phyloP scores from a whole-genome alignment of 1,140 invertebrate genomes.

The Ceratina australensis region DNA sequence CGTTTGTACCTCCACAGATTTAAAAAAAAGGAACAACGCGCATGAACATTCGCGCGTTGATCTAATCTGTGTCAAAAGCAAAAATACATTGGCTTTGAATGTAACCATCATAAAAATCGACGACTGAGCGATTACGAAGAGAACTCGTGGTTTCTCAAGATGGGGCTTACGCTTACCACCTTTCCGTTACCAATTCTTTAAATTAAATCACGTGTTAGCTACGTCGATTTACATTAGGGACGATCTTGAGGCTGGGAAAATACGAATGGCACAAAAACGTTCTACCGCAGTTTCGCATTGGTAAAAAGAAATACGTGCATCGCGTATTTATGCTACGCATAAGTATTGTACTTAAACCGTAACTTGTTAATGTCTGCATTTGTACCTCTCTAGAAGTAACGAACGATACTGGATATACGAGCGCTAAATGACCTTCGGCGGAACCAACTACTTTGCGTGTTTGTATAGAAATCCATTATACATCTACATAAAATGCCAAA shows the following conservation, averaged over 20 bases:
- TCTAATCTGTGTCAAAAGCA: too few species aligned
- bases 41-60: slow-evolving; percentile 2
- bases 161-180: neutral
- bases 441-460: slow-evolving; percentile 75
- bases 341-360: slow-evolving; percentile 58
- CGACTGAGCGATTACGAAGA: neutral
- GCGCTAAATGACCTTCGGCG: slow-evolving; percentile 64
- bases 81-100: neutral
- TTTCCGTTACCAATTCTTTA: neutral
- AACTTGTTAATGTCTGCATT: slow-evolving; percentile 57
- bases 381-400: slow-evolving; percentile 59
- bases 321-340: slow-evolving; percentile 52
- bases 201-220: neutral
- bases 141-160: slow-evolving; percentile 9
- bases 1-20: slow-evolving; percentile 68
- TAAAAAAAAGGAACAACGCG: neutral
- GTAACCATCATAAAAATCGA: slow-evolving; percentile 1
- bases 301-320: neutral
- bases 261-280: slow-evolving; percentile 52
- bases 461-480: slow-evolving; percentile 72
- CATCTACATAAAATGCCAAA: slow-evolving; percentile 72
- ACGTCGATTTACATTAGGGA: neutral
- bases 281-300: slow-evolving; percentile 24
- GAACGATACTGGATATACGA: slow-evolving; percentile 56
- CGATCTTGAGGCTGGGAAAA: slow-evolving; percentile 13